Evolutionary conservation across 2,113 vertebrate species (phyloP).

Genomic region (Pardalotus punctatus): DNA sequence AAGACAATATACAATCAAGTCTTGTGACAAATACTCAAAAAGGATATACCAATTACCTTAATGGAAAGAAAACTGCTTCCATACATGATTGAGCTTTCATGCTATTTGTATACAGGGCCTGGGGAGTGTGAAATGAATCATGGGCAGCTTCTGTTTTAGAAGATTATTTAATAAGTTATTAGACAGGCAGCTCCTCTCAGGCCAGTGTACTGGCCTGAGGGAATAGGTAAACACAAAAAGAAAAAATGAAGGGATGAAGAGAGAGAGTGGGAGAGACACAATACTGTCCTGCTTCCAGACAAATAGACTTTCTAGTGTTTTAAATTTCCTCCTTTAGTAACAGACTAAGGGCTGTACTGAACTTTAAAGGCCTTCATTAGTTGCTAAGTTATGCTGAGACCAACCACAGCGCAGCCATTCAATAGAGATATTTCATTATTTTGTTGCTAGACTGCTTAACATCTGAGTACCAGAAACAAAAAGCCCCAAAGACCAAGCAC

Average conservation of each 20-base stretch:
- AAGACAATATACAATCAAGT: neutral
- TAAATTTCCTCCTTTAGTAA: constrained; percentile 8
- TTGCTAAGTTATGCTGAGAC: constrained; percentile 34
- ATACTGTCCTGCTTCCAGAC: neutral
- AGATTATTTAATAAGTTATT: neutral
- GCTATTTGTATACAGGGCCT: neutral
- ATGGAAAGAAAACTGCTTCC: constrained; percentile 19
- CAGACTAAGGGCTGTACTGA: neutral
- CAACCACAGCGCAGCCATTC: constrained; percentile 6
- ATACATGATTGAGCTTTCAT: neutral
- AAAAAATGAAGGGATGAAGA: neutral
- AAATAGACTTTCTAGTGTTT: neutral
- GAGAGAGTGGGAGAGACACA: neutral
- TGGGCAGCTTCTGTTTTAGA: neutral
- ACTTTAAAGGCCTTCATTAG: constrained; percentile 38
- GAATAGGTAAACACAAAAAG: neutral
- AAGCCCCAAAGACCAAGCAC: neutral
- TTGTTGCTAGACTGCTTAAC: neutral
- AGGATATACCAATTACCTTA: neutral
- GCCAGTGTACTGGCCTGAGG: neutral
- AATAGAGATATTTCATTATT: constrained; percentile 23
- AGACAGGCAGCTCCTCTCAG: neutral
- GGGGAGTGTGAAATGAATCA: constrained; percentile 9
- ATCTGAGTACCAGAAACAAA: constrained; percentile 26
- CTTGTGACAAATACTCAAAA: neutral